These are phyloP conservation scores for Danio choprae DNA, from an alignment of 2,797 vertebrate genomes.

Conservation along the genomic window DNA sequence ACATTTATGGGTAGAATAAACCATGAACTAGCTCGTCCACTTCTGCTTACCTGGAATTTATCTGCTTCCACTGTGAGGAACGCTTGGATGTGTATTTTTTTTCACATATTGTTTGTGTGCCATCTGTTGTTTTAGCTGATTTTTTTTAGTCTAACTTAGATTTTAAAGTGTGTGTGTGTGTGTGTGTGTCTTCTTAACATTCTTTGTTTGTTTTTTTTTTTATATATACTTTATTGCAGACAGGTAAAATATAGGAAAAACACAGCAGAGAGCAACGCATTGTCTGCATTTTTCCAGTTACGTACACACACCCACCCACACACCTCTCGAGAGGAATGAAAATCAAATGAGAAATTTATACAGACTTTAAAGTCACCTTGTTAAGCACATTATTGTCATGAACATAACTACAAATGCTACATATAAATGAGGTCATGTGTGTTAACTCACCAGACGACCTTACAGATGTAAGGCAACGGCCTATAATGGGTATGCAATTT, in stretches of 20 bases:
- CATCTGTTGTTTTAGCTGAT: not conserved
- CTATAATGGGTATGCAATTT: too few species aligned
- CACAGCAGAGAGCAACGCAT: too few species aligned
- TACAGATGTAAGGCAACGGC: not conserved
- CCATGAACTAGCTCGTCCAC: not conserved
- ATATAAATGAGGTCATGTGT: not conserved
- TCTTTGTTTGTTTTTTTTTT: too few species aligned
- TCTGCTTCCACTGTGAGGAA: not conserved
- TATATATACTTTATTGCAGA: too few species aligned
- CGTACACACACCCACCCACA: too few species aligned
- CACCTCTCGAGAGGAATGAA: too few species aligned
- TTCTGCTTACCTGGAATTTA: not conserved
- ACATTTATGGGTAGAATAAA: not conserved
- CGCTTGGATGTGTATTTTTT: not conserved
- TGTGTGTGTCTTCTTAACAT: too few species aligned
- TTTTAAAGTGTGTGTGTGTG: too few species aligned
- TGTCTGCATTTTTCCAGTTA: too few species aligned
- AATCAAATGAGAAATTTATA: too few species aligned
- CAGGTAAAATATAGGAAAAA: too few species aligned
- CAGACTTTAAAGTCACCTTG: not conserved
- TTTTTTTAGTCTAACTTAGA: too few species aligned
- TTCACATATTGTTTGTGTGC: not conserved
- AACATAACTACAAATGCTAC: not conserved
- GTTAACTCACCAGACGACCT: not conserved
- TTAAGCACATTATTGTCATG: not conserved